Evolutionary conservation across 2,888 invertebrate genomes (phyloP), one percentile per base, ranked within the genome.

Genomic region (Apoderus coryli): DNA sequence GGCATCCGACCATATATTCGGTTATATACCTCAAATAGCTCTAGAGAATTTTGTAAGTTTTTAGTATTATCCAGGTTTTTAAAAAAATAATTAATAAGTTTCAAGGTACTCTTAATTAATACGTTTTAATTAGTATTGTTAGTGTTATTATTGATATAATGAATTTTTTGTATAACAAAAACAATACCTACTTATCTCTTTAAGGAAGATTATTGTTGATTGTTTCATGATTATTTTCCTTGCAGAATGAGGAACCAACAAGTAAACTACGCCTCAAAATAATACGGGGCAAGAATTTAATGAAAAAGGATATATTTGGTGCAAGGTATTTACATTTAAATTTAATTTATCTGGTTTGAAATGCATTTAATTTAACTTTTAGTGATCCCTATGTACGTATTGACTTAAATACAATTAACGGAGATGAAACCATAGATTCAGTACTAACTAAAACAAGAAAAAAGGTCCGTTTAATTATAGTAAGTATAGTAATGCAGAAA

Each of bases 261-360:
- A 78, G 72, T 61, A 72, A 82, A 56, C 65, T 92, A 56, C 76
- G 88, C 49, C 67, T 93, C 55, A 77, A 74, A 61, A 76, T 93
- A 38, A 65, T 88, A 43, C 77, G 81, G 45, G 92, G 89, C 16
- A 79, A 81, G 59, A 80, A 86, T 47, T 67, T 98, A 52, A 95
- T 95, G 33, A 93, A 93, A 60, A 96, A 96, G 62, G 96, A 98
- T 60, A 93, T 98, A 50, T 96, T 98, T 66, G 96, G 96, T 50
- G 93, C 95, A 49, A 92, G 88, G 88, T 88, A 60, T 45, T 44
- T 42, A 26, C n/a, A 26, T 27, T 25, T 35, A 11, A 22, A 16
- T 26, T 23, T 27, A 11, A 26, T 30, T 26, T 33, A 13, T 25
- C 2, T 13, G 4, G 19, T 23, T 28, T 7, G 19, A 19, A 19